Evolutionary conservation across 2,113 vertebrate species (phyloP), one percentile per base, ranked within the genome.

Genomic region (Emydura subglobosa): DNA sequence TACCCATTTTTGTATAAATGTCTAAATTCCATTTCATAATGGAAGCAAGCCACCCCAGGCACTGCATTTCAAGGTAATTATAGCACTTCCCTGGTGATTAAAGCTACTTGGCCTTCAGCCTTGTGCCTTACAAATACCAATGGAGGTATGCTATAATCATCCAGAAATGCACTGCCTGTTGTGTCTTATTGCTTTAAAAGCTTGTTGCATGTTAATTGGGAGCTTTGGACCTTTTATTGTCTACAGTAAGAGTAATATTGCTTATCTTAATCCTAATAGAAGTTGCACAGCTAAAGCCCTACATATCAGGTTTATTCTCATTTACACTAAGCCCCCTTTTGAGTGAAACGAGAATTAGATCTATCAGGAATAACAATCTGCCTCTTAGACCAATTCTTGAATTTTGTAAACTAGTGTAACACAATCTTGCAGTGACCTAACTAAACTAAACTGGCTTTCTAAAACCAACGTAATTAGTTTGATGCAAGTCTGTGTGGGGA

Each of bases 41-140:
- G 78, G 74, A 93, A 92, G 59, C 47, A 9, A 85, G 8, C 2
- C 76, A 24, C 92, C 91, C 82, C 27, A 89, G 87, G 51, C 39
- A 74, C 51, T 83, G 65, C 65, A 83, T 90, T 96, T 95, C 86
- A 83, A 93, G 76, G 4, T 27, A 91, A 59, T 55, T 91, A 47
- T 88, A 31, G 29, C 53, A 59, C 42, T 88, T 94, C 74, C 65
- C 88, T 79, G 29, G 2, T 65, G 5, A 50, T 81, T 31, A 4
- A 10, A 25, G 81, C 86, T 53, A 91, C 34, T 65, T 94, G 72
- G n/a, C 92, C 82, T 92, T 47, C 68, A 85, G 27, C 31, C 91
- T 89, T 74, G 22, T 39, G 86, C 53, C 31, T 94, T n/a, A 84
- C n/a, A 68, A 89, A 86, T 53, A 94, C 34, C 50, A 87, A 31